These are phyloP conservation scores for Phortica okadai DNA, from an alignment of 2,888 invertebrate species.

Conservation along the genomic window DNA sequence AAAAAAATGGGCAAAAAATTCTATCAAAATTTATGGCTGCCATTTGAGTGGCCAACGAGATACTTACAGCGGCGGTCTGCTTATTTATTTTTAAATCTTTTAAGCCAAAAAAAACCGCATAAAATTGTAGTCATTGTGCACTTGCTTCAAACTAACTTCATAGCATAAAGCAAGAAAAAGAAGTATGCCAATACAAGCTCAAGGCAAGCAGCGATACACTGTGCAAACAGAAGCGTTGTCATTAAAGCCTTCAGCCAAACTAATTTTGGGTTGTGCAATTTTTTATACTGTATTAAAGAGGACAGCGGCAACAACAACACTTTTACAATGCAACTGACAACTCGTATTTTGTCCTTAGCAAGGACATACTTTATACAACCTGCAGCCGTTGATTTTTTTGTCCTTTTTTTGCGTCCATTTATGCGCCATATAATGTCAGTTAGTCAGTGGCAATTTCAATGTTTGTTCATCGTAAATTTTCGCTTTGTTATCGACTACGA, in stretches of 20 bases:
- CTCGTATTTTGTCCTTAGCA: background rate
- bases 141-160: no score
- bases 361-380: slow-evolving; percentile 3
- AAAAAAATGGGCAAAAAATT: background rate
- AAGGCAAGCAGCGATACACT: background rate
- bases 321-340: slow-evolving; percentile 12
- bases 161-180: no score
- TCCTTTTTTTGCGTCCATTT: background rate
- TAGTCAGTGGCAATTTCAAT: slow-evolving; percentile 60
- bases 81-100: background rate
- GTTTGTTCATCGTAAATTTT: slow-evolving; percentile 68
- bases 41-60: slow-evolving; percentile 57
- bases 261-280: background rate
- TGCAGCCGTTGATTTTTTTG: background rate
- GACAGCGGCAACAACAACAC: background rate
- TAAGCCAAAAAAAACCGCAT: background rate
- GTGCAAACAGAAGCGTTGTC: background rate
- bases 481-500: slow-evolving; percentile 55
- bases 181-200: no score
- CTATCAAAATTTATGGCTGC: slow-evolving; percentile 54
- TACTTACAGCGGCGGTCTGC: background rate
- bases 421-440: slow-evolving; percentile 25
- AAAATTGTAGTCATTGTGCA: background rate
- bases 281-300: background rate
- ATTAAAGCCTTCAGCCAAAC: no score